Conservation (phyloP, 2,113 vertebrate genomes). For the Chlorodrepanis virens region DNA sequence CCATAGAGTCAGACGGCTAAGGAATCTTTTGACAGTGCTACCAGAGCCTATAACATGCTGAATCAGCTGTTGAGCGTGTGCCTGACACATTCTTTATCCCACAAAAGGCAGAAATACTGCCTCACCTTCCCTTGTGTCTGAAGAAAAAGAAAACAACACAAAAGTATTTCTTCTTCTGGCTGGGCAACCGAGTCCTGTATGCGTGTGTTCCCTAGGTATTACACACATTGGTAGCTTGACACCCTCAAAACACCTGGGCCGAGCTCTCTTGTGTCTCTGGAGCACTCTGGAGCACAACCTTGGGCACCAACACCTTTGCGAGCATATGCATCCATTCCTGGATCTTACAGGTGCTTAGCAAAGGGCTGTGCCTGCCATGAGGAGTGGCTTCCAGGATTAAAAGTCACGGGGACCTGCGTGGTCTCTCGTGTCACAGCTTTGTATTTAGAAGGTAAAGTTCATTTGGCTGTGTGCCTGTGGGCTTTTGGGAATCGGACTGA, state of each 20-base stretch:
- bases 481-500: neutral
- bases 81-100: neutral
- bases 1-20: neutral
- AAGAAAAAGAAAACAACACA: neutral
- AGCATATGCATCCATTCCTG: too few species aligned
- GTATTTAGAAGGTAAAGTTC: neutral
- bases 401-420: neutral
- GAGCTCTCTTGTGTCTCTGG: neutral
- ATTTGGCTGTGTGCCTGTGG: neutral
- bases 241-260: neutral
- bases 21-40: neutral
- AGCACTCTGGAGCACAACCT: neutral
- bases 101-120: neutral
- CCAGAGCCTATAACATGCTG: neutral
- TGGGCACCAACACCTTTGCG: neutral
- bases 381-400: neutral
- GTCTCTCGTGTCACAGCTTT: neutral
- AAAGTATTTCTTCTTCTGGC: neutral
- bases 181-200: neutral
- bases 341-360: neutral
- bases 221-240: neutral
- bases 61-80: neutral
- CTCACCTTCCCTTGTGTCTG: neutral
- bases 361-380: neutral
- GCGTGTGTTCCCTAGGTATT: neutral